phyloP scores from a whole-genome alignment of 2,113 vertebrate genomes.

The Micronycteris hirsuta region DNA sequence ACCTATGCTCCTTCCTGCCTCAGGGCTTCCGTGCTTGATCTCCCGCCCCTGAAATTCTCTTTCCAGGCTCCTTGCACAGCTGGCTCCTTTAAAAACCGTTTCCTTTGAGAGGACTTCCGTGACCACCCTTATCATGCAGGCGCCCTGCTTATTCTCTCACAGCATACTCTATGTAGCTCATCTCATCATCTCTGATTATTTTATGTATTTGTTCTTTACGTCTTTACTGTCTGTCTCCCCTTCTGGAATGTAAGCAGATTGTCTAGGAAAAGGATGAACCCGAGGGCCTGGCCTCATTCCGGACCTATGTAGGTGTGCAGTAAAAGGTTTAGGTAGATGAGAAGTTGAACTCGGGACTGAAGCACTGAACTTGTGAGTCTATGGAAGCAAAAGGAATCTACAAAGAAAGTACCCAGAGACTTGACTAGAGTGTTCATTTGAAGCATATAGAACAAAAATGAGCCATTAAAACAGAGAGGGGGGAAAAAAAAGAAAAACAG shows the following conservation, averaged over 20 bases:
- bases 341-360: neutral
- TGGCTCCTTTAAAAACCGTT: neutral
- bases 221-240: neutral
- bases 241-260: neutral
- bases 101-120: neutral
- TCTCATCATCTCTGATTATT: neutral
- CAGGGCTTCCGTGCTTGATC: neutral
- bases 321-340: neutral
- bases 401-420: neutral
- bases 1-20: neutral
- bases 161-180: neutral
- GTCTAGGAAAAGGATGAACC: neutral
- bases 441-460: neutral
- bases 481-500: neutral
- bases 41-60: neutral
- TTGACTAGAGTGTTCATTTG: neutral
- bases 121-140: fast-evolving
- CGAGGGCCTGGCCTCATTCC: neutral
- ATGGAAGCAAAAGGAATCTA: neutral
- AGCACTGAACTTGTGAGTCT: neutral
- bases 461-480: neutral
- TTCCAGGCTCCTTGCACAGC: neutral
- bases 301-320: neutral
- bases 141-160: fast-evolving
- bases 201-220: neutral